phyloP scores from a whole-genome alignment of 1,140 invertebrate genomes.

The Diachasmimorpha longicaudata region DNA sequence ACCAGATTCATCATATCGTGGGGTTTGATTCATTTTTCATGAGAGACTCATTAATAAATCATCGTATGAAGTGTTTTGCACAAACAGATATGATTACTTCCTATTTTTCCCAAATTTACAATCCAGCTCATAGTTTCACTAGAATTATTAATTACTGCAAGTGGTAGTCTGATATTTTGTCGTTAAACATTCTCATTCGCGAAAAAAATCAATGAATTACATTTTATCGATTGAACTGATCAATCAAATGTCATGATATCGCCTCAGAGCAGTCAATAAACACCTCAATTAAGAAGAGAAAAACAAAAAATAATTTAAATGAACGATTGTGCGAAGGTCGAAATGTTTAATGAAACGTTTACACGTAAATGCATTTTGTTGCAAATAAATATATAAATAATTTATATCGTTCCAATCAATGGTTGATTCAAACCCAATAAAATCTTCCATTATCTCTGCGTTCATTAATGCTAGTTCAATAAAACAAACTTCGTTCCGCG shows the following conservation, averaged over 20 bases:
- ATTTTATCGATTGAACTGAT: too few relatives aligned
- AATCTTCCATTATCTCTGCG: background rate
- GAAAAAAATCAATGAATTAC: too few relatives aligned
- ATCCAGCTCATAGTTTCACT: too few relatives aligned
- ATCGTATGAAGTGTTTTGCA: too few relatives aligned
- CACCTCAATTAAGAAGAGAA: background rate
- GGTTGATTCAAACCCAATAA: background rate
- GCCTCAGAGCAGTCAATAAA: background rate
- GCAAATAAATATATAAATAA: background rate
- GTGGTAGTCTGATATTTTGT: too few relatives aligned
- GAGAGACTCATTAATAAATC: too few relatives aligned
- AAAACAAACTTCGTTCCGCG: background rate
- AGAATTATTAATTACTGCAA: too few relatives aligned
- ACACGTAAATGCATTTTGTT: background rate
- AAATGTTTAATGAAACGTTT: background rate
- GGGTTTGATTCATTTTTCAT: background rate
- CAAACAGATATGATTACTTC: too few relatives aligned
- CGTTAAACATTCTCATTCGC: too few relatives aligned
- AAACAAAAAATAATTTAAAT: background rate
- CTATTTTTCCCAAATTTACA: too few relatives aligned
- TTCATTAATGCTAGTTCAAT: background rate
- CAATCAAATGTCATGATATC: background rate
- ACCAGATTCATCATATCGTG: background rate
- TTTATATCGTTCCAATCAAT: background rate
- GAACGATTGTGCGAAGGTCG: background rate